Percentiles rank a stretch among this genome's conserved stretches.
These are phyloP conservation scores for Gadopsis bispinosus DNA, from an alignment of 2,797 vertebrate species.

Conservation along the genomic window DNA sequence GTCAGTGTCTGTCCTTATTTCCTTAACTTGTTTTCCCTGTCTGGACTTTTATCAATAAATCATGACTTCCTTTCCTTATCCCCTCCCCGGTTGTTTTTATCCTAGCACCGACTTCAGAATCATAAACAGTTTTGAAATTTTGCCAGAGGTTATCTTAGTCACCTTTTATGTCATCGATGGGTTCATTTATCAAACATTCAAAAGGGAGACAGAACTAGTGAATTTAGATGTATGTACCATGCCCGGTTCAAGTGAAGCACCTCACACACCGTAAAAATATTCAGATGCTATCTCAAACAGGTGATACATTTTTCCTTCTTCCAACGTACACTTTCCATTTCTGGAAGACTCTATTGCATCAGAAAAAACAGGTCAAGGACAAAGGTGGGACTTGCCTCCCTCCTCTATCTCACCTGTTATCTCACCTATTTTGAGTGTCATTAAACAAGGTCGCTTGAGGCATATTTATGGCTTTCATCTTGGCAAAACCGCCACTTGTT, in stretches of 20 bases:
- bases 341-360: background rate
- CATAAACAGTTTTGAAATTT: background rate
- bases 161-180: background rate
- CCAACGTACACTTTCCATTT: background rate
- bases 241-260: background rate
- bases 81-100: background rate
- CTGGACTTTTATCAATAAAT: conserved; percentile 28
- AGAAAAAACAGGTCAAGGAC: conserved; percentile 19
- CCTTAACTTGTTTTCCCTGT: background rate
- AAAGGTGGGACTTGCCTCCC: conserved; percentile 3
- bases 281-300: background rate
- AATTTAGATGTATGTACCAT: background rate
- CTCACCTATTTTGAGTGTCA: conserved; percentile 5
- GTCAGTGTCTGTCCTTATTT: conserved; percentile 1
- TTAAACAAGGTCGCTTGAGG: conserved; percentile 13
- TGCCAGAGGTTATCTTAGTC: background rate
- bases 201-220: background rate
- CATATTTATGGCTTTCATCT: conserved; percentile 1
- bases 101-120: background rate
- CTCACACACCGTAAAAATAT: background rate
- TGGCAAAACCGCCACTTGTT: conserved; percentile 1
- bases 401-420: conserved; percentile 16
- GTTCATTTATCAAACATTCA: background rate
- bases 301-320: background rate
- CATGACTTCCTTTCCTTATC: conserved; percentile 3